These are phyloP conservation scores for Vespertilio murinus DNA, from an alignment of 2,797 vertebrate genomes.

Conservation along the genomic window DNA sequence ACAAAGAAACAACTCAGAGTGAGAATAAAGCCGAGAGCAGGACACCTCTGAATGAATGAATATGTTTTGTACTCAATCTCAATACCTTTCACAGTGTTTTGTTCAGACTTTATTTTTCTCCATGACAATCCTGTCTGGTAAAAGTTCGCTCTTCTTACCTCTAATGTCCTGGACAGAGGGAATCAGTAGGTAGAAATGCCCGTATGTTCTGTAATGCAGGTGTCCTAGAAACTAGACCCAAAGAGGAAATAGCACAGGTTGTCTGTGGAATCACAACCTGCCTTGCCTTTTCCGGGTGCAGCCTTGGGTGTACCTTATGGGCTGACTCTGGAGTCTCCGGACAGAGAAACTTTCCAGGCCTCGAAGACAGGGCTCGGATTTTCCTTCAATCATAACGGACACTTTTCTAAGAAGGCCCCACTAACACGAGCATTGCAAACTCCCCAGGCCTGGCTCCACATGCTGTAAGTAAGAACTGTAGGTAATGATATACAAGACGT, in stretches of 20 bases:
- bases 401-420: background rate
- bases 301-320: background rate
- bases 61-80: background rate
- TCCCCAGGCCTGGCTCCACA: background rate
- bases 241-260: background rate
- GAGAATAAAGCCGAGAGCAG: constrained; percentile 13
- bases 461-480: background rate
- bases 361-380: background rate
- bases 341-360: background rate
- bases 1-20: background rate
- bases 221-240: background rate
- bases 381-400: background rate
- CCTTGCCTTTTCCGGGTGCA: background rate
- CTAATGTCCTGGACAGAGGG: background rate
- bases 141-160: background rate
- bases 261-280: background rate
- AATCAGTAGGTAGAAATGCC: background rate
- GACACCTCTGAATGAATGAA: background rate
- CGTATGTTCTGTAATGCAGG: background rate
- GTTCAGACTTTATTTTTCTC: constrained; percentile 7
- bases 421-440: background rate
- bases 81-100: background rate
- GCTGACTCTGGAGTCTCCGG: background rate
- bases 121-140: background rate
- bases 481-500: background rate